Evolutionary conservation across 1,140 invertebrate genomes (phyloP).

Genomic region (Globodera rostochiensis): DNA sequence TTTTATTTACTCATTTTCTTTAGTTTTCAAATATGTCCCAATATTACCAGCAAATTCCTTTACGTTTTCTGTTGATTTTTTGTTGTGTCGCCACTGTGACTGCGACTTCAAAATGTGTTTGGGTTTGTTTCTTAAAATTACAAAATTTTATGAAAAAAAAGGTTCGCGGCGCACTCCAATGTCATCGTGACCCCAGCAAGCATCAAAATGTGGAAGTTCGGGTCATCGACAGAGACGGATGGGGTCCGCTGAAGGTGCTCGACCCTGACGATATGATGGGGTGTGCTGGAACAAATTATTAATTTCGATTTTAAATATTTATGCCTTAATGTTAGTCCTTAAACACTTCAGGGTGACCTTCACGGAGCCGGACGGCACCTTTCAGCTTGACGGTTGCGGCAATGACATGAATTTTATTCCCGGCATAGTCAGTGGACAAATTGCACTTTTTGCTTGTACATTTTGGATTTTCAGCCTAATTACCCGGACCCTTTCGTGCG

Average conservation of each 20-base stretch:
- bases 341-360: constrained; percentile 52
- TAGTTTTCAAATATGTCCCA: neutral
- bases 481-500: constrained; percentile 49
- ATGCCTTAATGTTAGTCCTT: too few relatives aligned
- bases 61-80: neutral
- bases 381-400: constrained; percentile 60
- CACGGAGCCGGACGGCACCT: constrained; percentile 58
- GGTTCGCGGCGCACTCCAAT: constrained; percentile 40
- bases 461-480: neutral
- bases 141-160: constrained; percentile 5
- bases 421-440: constrained; percentile 40
- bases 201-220: constrained; percentile 48
- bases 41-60: neutral
- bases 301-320: too few relatives aligned
- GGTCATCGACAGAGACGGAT: constrained; percentile 44
- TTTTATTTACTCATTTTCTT: too few relatives aligned
- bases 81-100: neutral
- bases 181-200: constrained; percentile 38
- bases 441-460: too few relatives aligned
- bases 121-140: constrained; percentile 10
- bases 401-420: constrained; percentile 59
- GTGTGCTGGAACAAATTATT: constrained; percentile 18
- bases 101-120: constrained; percentile 19
- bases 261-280: constrained; percentile 52
- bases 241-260: constrained; percentile 34